Conservation (phyloP, 2,888 invertebrate genomes). For the Candidula unifasciata region DNA sequence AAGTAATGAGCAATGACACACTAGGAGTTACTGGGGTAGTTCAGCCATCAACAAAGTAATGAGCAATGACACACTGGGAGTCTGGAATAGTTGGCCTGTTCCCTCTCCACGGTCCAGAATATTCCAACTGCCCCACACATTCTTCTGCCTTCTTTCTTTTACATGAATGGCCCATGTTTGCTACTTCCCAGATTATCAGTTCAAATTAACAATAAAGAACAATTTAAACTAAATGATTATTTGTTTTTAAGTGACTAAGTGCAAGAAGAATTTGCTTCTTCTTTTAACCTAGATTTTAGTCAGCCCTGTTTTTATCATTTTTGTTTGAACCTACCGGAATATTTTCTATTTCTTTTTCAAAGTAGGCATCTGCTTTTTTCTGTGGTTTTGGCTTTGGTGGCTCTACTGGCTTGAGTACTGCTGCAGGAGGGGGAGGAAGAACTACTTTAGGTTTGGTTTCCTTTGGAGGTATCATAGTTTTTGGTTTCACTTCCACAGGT, state of each 20-base stretch:
- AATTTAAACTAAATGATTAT: not conserved
- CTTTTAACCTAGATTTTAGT: too few species aligned
- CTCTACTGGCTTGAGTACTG: conserved; percentile 54
- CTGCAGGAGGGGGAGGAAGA: conserved; percentile 56
- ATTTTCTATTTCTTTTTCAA: conserved; percentile 75
- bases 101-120: too few species aligned
- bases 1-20: too few species aligned
- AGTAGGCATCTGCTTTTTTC: conserved; percentile 72
- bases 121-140: too few species aligned
- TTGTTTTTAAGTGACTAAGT: not conserved
- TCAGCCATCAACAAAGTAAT: too few species aligned
- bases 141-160: too few species aligned
- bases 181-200: too few species aligned
- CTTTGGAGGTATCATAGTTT: conserved; percentile 44
- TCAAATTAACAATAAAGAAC: not conserved
- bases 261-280: not conserved
- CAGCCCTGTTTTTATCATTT: too few species aligned
- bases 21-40: too few species aligned
- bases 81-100: too few species aligned
- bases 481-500: conserved; percentile 38
- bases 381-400: conserved; percentile 47
- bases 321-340: conserved; percentile 61
- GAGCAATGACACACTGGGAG: too few species aligned
- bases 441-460: conserved; percentile 22
- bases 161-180: too few species aligned